Evolutionary conservation across 1,140 invertebrate species (phyloP), one percentile per base, ranked within the genome.

Genomic region (Cheumatopsyche charites): DNA sequence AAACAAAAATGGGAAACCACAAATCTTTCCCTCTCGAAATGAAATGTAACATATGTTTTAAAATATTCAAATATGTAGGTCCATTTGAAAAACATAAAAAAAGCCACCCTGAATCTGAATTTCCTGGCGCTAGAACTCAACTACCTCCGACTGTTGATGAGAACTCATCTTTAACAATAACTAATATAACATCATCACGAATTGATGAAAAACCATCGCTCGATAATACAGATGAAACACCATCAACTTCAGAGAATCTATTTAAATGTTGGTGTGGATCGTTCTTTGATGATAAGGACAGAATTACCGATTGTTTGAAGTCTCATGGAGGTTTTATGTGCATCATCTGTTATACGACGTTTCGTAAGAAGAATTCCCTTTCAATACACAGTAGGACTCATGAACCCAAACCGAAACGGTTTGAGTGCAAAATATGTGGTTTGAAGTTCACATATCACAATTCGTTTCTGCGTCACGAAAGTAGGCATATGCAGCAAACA

Each of bases 361-460:
- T 72, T 42, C 12, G 41, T 5, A 23, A 17, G 26, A 69, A 65
- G 21, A 12, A n/a, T n/a, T n/a, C 1, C 41, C 67, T 29, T 26
- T 74, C 42, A 66, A 68, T 12, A 17, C 70, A 74, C 49, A 15
- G n/a, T n/a, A n/a, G n/a, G n/a, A n/a, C n/a, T n/a, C n/a, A n/a
- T n/a, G n/a, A n/a, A 1, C 17, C 12, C 43, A 42, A 63, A 68
- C 11, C 1, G 29, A 1, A n/a, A 29, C 0, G 11, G 11, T 19
- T 36, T 67, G 2, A 49, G 29, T n/a, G 3, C 55, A 7, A 68
- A 45, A 36, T 69, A 23, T 29, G 63, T n/a, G 67, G 69, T 19
- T 1, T 11, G 1, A 42, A 12, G 7, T 74, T 68, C 41, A 62
- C 36, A 62, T 67, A 71, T 19, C 25, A 41, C 11, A 70, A 67